Percentiles rank a stretch among this genome's conserved stretches.
Conservation (phyloP, 2,113 vertebrate species). For the Lonchura striata region DNA sequence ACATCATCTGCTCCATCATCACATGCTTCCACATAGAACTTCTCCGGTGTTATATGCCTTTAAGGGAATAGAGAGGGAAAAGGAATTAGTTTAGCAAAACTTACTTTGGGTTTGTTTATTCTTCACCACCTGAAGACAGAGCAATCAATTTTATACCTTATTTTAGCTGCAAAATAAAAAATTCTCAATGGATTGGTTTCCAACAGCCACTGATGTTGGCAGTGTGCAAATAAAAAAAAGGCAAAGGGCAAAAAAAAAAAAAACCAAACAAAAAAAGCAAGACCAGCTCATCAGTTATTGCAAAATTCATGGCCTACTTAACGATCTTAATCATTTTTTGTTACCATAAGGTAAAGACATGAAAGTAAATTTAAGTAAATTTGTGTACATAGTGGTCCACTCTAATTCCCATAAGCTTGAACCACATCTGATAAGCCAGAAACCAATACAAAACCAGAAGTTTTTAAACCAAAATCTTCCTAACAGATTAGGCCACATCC, state of each 20-base stretch:
- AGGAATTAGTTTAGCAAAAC: not conserved
- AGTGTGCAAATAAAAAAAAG: too few relatives aligned
- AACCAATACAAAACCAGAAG: not conserved
- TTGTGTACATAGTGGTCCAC: not conserved
- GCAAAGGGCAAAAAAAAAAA: not conserved
- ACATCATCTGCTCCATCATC: slow-evolving; percentile 87
- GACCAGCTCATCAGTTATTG: not conserved
- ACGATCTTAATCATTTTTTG: not conserved
- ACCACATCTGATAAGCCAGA: not conserved
- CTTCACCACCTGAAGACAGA: not conserved
- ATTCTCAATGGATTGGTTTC: not conserved
- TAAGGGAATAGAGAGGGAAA: not conserved
- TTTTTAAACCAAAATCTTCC: not conserved
- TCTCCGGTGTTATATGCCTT: slow-evolving; percentile 90
- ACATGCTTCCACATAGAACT: slow-evolving; percentile 91
- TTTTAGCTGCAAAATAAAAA: not conserved
- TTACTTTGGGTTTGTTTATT: not conserved
- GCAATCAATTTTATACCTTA: not conserved
- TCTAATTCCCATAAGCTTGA: not conserved
- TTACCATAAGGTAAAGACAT: not conserved
- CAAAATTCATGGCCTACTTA: not conserved
- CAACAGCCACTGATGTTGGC: not conserved
- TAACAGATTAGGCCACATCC: not conserved
- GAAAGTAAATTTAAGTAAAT: not conserved
- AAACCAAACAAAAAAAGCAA: not conserved